A percentile compares a stretch with the other conserved stretches of the same genome.
These are phyloP conservation scores for Apocheima hispidaria DNA, from an alignment of 2,888 invertebrate genomes.

Conservation along the genomic window DNA sequence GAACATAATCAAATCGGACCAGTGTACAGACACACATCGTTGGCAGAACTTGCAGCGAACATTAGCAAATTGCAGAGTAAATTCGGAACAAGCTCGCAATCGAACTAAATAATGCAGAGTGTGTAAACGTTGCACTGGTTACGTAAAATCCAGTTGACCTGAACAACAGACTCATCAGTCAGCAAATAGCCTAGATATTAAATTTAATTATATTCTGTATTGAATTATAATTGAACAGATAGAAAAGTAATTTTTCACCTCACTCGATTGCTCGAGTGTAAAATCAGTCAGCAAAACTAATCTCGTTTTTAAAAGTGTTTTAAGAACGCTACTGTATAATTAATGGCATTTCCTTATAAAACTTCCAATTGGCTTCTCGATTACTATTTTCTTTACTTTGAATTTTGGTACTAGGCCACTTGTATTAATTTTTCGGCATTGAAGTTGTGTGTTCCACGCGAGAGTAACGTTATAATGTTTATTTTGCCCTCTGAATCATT, in stretches of 20 bases:
- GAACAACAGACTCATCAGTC: slow-evolving; percentile 3
- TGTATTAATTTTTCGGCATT: no score
- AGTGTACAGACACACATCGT: slow-evolving; percentile 13
- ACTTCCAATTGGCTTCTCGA: no score
- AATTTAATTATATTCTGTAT: not conserved
- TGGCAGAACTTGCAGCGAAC: slow-evolving; percentile 25
- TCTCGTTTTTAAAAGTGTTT: no score
- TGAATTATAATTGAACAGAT: not conserved
- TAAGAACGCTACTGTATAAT: no score
- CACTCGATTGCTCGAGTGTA: no score
- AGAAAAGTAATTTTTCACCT: not conserved
- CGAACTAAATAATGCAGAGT: slow-evolving; percentile 49
- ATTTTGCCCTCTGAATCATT: no score
- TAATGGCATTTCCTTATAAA: no score
- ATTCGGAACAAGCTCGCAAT: slow-evolving; percentile 41
- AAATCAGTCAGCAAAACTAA: no score
- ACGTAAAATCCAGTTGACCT: slow-evolving; percentile 34
- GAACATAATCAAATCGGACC: slow-evolving; percentile 6
- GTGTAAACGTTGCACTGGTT: slow-evolving; percentile 36
- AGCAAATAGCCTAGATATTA: not conserved
- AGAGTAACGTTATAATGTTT: no score
- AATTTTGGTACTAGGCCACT: no score
- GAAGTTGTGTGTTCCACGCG: no score
- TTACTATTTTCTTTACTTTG: no score
- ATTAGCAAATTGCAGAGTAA: slow-evolving; percentile 40